Conservation (phyloP, 2,797 vertebrate species). For the Clarias fuscus region DNA sequence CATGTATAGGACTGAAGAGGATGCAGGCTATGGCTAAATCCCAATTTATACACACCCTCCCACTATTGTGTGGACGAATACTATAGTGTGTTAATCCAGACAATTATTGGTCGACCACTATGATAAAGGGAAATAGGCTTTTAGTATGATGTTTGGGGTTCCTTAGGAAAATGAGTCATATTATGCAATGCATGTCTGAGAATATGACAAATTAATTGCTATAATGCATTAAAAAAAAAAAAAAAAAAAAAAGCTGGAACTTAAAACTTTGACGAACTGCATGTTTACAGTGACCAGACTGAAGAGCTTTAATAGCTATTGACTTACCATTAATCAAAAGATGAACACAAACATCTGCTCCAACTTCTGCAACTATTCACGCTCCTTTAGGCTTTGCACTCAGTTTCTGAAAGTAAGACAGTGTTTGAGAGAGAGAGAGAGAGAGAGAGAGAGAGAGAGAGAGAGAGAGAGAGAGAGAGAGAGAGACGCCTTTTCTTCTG, state of each 20-base stretch:
- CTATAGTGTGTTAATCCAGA: constrained; percentile 30
- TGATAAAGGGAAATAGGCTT: background rate
- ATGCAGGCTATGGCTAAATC: constrained; percentile 45
- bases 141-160: background rate
- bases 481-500: constrained; percentile 64
- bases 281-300: constrained; percentile 29
- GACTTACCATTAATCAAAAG: constrained; percentile 12
- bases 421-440: constrained; percentile 49
- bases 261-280: background rate
- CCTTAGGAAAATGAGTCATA: background rate
- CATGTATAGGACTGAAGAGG: constrained; percentile 41
- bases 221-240: background rate
- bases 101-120: constrained; percentile 34
- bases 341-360: constrained; percentile 19
- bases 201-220: constrained; percentile 6
- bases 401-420: constrained; percentile 27
- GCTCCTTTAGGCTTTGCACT: constrained; percentile 16
- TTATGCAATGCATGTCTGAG: background rate
- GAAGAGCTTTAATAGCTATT: constrained; percentile 21
- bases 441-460: constrained; percentile 47
- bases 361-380: constrained; percentile 33
- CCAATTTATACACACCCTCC: constrained; percentile 55
- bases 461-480: constrained; percentile 45
- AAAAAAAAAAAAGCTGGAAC: background rate
- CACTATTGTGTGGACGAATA: constrained; percentile 43